Base-by-base conservation (phyloP, 2,888 invertebrate genomes). In the Diplolepis rosae region DNA sequence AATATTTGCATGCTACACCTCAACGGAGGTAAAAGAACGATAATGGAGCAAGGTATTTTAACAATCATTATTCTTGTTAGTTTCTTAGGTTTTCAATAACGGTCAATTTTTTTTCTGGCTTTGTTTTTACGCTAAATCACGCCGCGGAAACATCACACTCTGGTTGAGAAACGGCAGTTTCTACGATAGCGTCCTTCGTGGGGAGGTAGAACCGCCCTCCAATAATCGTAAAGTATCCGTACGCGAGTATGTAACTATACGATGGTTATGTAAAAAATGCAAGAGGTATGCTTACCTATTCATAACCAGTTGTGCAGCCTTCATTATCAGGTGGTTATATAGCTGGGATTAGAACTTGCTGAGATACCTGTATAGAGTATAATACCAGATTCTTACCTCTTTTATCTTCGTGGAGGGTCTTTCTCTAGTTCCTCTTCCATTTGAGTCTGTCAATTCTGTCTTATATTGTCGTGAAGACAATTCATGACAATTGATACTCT, bases 261-360 rank as follows among this genome's bases (percentile, higher is more conserved):
- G 74, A 76, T 69, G 73, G 74, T 79, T 75, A 73, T 66, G 79
- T 76, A 84, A 83, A 83, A 83, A 82, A 15, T 65, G 61, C 51
- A 67, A 70, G 70, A 75, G 78, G 76, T 80, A 83, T 78, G 80
- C 75, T 79, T 75, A 79, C 77, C 82, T 83, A 84, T 84, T 84
- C 84, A 83, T 84, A 84, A 84, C 83, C 83, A 83, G 84, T 83
- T 82, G 83, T 80, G 83, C 82, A 77, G 84, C 79, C 82, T 84
- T 83, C 83, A 84, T 84, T 84, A 84, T 84, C 84, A 77, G 77
- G 52, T 79, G 75, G 80, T 79, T 78, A 80, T 79, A 77, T 80
- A 70, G 75, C 54, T 76, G 76, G 77, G 79, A 82, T 83, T 80
- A 80, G 83, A 83, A 80, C 76, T 84, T 80, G 79, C 73, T 69